These are phyloP conservation scores for Scylla paramamosain DNA, from an alignment of 1,140 invertebrate species.

Conservation along the genomic window DNA sequence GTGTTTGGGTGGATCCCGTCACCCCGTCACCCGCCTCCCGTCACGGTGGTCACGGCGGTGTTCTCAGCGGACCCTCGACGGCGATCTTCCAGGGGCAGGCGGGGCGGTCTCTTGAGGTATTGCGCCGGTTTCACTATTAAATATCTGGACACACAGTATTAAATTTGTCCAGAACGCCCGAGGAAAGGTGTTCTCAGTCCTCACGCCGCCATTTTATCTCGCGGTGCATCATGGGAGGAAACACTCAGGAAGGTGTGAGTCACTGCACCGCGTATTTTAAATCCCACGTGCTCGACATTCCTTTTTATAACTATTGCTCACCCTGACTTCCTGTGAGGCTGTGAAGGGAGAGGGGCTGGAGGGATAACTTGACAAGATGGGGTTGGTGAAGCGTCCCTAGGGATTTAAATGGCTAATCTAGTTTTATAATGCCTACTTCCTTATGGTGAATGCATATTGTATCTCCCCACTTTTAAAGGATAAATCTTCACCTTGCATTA, in stretches of 20 bases:
- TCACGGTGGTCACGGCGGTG: not conserved
- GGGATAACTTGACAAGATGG: not conserved
- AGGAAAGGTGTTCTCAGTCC: not conserved
- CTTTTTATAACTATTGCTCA: constrained; percentile 1
- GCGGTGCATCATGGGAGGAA: constrained; percentile 65
- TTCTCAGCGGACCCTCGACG: not conserved
- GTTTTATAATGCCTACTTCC: not conserved
- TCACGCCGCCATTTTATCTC: constrained; percentile 66
- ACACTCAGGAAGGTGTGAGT: constrained; percentile 62
- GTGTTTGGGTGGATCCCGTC: constrained; percentile 57
- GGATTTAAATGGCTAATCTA: not conserved
- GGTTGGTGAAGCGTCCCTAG: not conserved
- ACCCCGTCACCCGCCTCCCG: not conserved
- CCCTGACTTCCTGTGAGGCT: not conserved
- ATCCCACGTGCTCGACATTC: not conserved
- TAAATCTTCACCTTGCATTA: too few relatives aligned
- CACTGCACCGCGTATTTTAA: constrained; percentile 61
- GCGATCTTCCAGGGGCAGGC: not conserved
- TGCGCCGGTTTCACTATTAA: not conserved
- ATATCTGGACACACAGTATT: not conserved
- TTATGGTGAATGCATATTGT: not conserved
- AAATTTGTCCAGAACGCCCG: not conserved
- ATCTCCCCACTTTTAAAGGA: not conserved
- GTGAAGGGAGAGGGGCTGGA: not conserved
- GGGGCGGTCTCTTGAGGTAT: not conserved